Percentiles rank a stretch among this genome's conserved stretches.
These are phyloP conservation scores for Nasonovia ribisnigri DNA, from an alignment of 2,888 invertebrate species.

Conservation along the genomic window DNA sequence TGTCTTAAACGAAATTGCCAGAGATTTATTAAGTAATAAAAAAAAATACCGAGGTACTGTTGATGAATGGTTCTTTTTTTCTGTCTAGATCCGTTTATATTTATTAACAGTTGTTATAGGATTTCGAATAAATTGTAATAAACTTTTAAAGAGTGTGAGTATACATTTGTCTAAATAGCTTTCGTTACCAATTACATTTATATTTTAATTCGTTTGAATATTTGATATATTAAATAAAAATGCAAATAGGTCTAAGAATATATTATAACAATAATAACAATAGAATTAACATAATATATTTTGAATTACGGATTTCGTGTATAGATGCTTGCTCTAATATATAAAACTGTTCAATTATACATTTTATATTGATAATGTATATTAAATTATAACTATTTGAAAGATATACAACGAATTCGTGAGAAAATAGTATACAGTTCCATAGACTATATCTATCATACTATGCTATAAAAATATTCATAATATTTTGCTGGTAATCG, in stretches of 20 bases:
- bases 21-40: constrained; percentile 13
- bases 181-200: not conserved
- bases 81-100: not conserved
- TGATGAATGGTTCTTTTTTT: not conserved
- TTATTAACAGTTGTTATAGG: not conserved
- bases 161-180: not conserved
- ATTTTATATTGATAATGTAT: not conserved
- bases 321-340: not conserved
- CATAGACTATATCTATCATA: not conserved
- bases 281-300: not conserved
- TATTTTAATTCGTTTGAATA: not conserved
- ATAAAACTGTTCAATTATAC: not conserved
- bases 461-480: not conserved
- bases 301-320: not conserved
- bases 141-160: not conserved
- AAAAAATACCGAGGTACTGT: not conserved
- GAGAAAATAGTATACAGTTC: not conserved
- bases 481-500: not conserved
- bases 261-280: not conserved
- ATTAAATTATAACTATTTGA: not conserved
- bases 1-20: not conserved
- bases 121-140: not conserved
- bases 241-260: not conserved
- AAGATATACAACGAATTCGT: not conserved
- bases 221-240: not conserved